phyloP scores from a whole-genome alignment of 2,113 vertebrate genomes.

The Archocentrus centrarchus region DNA sequence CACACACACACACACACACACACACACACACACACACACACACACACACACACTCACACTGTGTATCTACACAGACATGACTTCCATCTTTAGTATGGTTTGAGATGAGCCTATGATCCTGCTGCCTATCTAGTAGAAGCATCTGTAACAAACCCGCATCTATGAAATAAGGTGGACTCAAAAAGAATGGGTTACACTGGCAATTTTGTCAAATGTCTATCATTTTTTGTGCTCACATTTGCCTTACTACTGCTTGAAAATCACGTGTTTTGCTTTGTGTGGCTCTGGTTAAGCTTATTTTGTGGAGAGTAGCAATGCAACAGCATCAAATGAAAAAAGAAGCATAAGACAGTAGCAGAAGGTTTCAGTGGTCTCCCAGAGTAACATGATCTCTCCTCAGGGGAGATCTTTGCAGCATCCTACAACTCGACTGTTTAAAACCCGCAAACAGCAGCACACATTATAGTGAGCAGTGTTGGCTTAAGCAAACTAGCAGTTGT shows the following conservation, averaged over 20 bases:
- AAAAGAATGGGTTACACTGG: background rate
- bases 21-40: constrained; percentile 12
- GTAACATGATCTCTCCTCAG: constrained; percentile 35
- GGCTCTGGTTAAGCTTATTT: background rate
- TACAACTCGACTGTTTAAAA: constrained; percentile 49
- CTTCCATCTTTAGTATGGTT: background rate
- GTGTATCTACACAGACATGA: background rate
- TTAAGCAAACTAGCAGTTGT: constrained; percentile 48
- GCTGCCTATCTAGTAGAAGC: background rate
- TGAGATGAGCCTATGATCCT: background rate
- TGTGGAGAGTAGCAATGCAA: constrained; percentile 2
- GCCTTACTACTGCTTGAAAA: background rate
- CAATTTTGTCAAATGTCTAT: background rate
- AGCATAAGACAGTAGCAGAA: constrained; percentile 24
- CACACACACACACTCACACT: constrained; percentile 11
- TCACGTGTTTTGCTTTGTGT: background rate
- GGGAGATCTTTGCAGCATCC: constrained; percentile 22
- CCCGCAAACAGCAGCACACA: constrained; percentile 54
- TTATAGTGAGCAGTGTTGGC: constrained; percentile 58
- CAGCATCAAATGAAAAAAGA: constrained; percentile 37
- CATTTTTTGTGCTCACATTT: background rate
- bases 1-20: constrained; percentile 8
- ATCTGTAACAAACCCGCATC: background rate
- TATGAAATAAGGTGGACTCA: background rate
- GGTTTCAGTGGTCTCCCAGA: constrained; percentile 24